phyloP scores from a whole-genome alignment of 2,888 invertebrate genomes.

The Psylliodes chrysocephalus region DNA sequence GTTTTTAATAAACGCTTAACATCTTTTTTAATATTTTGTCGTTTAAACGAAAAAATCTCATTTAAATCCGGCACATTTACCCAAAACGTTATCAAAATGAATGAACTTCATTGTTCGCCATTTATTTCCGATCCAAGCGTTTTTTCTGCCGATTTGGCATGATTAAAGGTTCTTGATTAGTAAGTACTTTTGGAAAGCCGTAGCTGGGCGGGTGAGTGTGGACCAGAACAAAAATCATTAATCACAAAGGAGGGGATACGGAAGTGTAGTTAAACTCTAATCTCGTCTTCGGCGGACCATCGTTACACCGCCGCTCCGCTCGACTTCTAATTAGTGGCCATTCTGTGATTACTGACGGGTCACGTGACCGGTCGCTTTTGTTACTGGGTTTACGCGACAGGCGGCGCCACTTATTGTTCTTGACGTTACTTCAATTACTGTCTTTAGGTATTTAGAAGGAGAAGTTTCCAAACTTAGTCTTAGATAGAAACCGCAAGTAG shows the following conservation, averaged over 20 bases:
- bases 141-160: constrained; percentile 22
- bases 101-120: constrained; percentile 13
- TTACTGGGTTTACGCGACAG: not conserved
- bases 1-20: too few species aligned
- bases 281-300: constrained; percentile 32
- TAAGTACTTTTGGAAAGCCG: constrained; percentile 18
- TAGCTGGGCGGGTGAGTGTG: not conserved
- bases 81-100: constrained; percentile 1
- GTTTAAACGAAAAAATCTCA: constrained; percentile 9
- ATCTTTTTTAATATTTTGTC: too few species aligned
- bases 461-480: not conserved
- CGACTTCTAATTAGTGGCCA: constrained; percentile 19
- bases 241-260: constrained; percentile 39
- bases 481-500: too few species aligned
- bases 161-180: constrained; percentile 25
- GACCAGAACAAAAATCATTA: constrained; percentile 34
- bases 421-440: constrained; percentile 10
- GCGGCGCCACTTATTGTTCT: constrained; percentile 17
- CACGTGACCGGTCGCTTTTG: constrained; percentile 11
- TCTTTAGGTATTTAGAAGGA: constrained; percentile 1
- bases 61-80: constrained; percentile 4
- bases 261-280: constrained; percentile 40
- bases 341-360: constrained; percentile 14
- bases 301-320: constrained; percentile 9
- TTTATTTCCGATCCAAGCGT: constrained; percentile 8